A percentile compares a stretch with the other conserved stretches of the same genome.
phyloP scores from a whole-genome alignment of 2,797 vertebrate genomes.

The Galago senegalensis region DNA sequence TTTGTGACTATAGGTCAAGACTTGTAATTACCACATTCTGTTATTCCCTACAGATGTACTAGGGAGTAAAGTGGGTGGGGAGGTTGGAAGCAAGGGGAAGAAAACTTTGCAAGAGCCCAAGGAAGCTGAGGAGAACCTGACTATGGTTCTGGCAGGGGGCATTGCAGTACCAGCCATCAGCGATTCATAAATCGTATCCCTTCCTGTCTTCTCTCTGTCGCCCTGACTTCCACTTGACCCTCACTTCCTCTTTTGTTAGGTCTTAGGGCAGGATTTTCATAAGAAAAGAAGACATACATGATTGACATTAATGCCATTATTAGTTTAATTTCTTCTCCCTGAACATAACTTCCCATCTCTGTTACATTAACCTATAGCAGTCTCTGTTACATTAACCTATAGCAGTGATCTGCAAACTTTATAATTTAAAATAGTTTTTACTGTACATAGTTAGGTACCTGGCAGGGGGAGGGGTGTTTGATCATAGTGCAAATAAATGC shows the following conservation, averaged over 20 bases:
- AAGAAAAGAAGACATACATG: constrained; percentile 38
- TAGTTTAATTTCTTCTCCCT: neutral
- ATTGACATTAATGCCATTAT: neutral
- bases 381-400: neutral
- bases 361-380: neutral
- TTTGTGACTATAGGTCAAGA: neutral
- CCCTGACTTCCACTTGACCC: neutral
- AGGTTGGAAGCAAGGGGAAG: neutral
- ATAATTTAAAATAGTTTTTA: constrained; percentile 23
- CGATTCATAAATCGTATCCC: neutral
- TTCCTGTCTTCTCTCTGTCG: neutral
- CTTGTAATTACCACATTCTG: neutral
- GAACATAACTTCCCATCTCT: neutral
- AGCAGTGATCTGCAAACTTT: constrained; percentile 2
- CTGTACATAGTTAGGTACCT: neutral
- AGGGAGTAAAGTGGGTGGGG: neutral
- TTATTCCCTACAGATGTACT: neutral
- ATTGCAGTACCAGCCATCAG: neutral
- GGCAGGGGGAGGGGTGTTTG: neutral
- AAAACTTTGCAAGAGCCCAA: neutral
- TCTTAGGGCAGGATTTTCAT: neutral
- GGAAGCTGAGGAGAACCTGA: neutral
- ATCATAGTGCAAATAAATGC: constrained; percentile 40
- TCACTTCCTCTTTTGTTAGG: neutral
- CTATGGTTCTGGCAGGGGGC: too few relatives aligned